Conservation (phyloP, 2,888 invertebrate species). For the Hemicrepidius hirtus region DNA sequence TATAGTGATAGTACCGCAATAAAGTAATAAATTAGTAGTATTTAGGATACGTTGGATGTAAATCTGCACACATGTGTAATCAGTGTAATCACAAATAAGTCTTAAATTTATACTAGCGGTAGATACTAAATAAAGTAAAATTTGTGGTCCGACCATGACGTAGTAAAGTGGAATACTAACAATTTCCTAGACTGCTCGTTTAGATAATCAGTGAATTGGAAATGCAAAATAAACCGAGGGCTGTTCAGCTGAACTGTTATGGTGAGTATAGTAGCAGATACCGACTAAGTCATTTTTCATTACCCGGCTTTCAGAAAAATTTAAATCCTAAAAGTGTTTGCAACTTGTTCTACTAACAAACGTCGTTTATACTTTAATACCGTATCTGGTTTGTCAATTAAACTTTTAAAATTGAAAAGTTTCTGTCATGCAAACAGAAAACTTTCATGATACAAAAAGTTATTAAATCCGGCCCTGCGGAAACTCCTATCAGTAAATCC, state of each 20-base stretch:
- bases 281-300: slow-evolving; percentile 16
- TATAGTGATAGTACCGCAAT: too few species aligned
- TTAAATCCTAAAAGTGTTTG: slow-evolving; percentile 5
- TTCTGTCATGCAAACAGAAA: slow-evolving; percentile 10
- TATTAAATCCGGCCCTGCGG: slow-evolving; percentile 27
- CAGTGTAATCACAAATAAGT: too few species aligned
- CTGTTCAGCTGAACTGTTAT: slow-evolving; percentile 3
- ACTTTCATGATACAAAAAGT: slow-evolving; percentile 45
- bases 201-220: slow-evolving; percentile 13
- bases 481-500: slow-evolving; percentile 31
- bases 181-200: slow-evolving; percentile 4
- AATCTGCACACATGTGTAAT: too few species aligned
- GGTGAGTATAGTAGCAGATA: neutral
- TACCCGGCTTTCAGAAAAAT: slow-evolving; percentile 17
- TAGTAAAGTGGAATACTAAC: neutral
- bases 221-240: slow-evolving; percentile 4
- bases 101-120: too few species aligned
- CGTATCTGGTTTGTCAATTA: slow-evolving; percentile 25
- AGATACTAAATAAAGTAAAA: too few species aligned
- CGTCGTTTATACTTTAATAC: slow-evolving; percentile 28
- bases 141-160: neutral
- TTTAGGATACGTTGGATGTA: too few species aligned
- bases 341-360: slow-evolving; percentile 12
- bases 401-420: slow-evolving; percentile 31
- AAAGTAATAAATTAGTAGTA: too few species aligned